Evolutionary conservation across 2,797 vertebrate species (phyloP).

Genomic region (Paedocypris micromegethes): DNA sequence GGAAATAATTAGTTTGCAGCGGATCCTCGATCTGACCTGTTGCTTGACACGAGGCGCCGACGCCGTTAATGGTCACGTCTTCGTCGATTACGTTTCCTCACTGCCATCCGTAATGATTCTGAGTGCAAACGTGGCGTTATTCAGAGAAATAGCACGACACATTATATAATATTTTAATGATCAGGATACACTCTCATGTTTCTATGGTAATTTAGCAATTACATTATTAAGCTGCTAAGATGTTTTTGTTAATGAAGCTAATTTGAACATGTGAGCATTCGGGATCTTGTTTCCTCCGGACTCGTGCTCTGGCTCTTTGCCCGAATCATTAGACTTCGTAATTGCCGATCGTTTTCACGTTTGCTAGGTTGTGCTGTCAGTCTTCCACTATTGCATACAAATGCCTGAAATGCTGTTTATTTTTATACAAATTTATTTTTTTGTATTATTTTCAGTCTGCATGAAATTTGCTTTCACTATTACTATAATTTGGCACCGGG

Average conservation of each 20-base stretch:
- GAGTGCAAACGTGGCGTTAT: background rate
- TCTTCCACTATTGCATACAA: background rate
- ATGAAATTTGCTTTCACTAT: conserved; percentile 14
- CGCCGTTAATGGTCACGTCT: conserved; percentile 10
- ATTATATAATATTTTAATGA: background rate
- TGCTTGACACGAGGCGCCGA: background rate
- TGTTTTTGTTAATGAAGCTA: conserved; percentile 7
- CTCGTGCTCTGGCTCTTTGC: background rate
- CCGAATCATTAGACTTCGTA: conserved; percentile 4
- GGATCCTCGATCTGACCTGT: background rate
- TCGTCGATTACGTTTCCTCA: background rate
- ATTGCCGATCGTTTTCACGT: conserved; percentile 19
- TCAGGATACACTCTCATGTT: background rate
- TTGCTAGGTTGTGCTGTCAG: conserved; percentile 8
- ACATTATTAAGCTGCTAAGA: background rate
- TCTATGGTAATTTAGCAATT: conserved; percentile 12
- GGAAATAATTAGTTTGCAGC: conserved; percentile 1
- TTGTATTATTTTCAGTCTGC: background rate
- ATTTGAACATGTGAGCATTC: background rate
- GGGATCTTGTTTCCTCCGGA: background rate
- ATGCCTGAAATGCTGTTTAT: background rate
- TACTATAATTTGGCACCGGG: conserved; percentile 15
- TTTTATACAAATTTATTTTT: background rate
- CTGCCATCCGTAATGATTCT: conserved; percentile 3
- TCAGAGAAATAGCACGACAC: background rate